Base-by-base conservation (phyloP, 2,113 vertebrate species). In the Reinhardtius hippoglossoides region DNA sequence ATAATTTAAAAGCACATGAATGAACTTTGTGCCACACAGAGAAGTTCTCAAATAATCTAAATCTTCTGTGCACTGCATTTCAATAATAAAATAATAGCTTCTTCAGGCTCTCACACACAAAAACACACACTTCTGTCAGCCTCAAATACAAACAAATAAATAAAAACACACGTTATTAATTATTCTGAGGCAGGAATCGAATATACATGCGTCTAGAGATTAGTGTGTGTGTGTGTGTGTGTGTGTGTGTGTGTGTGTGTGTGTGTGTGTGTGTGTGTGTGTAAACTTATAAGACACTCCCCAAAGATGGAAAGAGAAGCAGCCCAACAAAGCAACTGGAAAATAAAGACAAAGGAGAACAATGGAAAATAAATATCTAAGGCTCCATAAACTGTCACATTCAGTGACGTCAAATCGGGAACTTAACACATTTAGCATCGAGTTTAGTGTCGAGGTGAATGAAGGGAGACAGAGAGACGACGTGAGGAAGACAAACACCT, bases 61-160 rank as follows among this genome's bases (percentile, higher is more conserved):
- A 54, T 64, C 23, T 86, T 70, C 67, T 63, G 60, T 67, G 68
- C 37, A 20, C n/a, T 67, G 23, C 54, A 74, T 57, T 78, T 73
- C 46, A 83, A 85, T 65, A 64, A 82, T 74, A 78, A 82, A 87
- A 62, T 62, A 74, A 61, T 23, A 56, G 23, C 44, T 44, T 68
- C 61, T 80, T 58, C 40, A 50, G 31, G 44, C 48, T 12, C 59
- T 52, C 61, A 13, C 61, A 21, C 42, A 37, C 35, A 21, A 26
- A 14, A 69, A 50, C 46, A 50, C 46, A 50, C 46, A 50, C 18
- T 81, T 80, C 85, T 87, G 80, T 81, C 87, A 74, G 81, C 66
- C 75, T 89, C 81, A 87, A 92, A 93, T 87, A 91, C 88, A 92
- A 93, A 93, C 91, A 93, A 86, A 90, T 93, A 92, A 93, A 93